Percentiles rank a stretch among this genome's conserved stretches.
Evolutionary conservation across 2,113 vertebrate species (phyloP).

Genomic region (Zeus faber): DNA sequence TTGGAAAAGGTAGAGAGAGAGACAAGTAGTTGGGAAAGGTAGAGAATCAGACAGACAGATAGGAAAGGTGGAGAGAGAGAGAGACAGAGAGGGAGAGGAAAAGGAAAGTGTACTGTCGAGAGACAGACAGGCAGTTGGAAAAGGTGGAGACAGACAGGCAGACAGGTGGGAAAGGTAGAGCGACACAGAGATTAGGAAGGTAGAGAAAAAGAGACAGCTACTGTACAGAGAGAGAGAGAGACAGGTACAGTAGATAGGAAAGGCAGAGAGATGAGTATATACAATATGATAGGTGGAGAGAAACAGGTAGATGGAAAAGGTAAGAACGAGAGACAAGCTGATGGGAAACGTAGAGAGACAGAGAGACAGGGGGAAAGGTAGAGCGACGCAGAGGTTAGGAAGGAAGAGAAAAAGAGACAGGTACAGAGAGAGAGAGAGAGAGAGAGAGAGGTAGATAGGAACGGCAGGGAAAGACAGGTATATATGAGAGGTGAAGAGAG

Average conservation of each 20-base stretch:
- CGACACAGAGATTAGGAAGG: too few relatives aligned
- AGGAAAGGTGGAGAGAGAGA: neutral
- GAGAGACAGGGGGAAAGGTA: neutral
- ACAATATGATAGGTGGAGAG: too few relatives aligned
- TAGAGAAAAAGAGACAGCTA: too few relatives aligned
- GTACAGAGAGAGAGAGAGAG: conserved; percentile 2
- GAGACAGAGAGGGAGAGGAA: neutral
- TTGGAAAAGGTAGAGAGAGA: neutral
- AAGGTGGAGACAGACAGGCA: neutral
- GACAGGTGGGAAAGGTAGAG: conserved; percentile 2
- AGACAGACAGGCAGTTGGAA: too few relatives aligned
- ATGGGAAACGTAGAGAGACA: neutral
- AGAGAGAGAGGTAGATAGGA: neutral
- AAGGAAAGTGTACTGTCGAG: neutral
- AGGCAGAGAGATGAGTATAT: conserved; percentile 4
- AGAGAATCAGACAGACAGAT: neutral
- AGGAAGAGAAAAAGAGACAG: neutral
- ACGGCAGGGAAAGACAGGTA: conserved; percentile 43
- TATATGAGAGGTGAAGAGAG: neutral
- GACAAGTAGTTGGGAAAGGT: too few relatives aligned
- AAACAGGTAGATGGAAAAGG: neutral
- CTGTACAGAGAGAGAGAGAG: neutral
- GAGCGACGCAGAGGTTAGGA: too few relatives aligned
- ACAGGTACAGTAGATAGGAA: neutral
- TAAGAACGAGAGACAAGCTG: conserved; percentile 4